Conservation (phyloP, 1,140 invertebrate genomes). For the Teleogryllus occipitalis region DNA sequence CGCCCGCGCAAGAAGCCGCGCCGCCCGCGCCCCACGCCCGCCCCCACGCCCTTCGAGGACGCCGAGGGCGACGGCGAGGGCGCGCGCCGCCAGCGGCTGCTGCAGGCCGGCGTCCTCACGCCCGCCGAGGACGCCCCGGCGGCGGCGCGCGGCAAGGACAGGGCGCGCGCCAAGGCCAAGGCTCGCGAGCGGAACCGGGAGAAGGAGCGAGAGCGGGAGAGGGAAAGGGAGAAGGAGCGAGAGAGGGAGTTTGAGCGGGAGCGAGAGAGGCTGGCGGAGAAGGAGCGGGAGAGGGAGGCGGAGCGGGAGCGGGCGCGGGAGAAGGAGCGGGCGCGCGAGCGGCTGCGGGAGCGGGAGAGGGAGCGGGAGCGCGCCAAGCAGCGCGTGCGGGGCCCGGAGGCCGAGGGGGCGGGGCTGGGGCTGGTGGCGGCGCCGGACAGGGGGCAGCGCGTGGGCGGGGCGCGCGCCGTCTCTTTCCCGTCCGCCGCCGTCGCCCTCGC, state of each 20-base stretch:
- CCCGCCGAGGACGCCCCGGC: too few relatives aligned
- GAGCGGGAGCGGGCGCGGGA: background rate
- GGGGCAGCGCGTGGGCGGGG: background rate
- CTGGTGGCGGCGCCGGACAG: background rate
- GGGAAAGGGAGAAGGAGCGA: background rate
- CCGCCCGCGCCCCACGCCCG: too few relatives aligned
- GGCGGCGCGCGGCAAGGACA: background rate
- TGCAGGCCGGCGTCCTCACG: background rate
- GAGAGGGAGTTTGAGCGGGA: background rate
- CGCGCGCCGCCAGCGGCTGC: background rate
- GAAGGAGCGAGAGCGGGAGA: background rate
- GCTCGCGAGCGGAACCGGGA: background rate
- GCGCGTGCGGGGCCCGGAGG: background rate
- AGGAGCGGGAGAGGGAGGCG: background rate
- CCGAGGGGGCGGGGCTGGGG: background rate
- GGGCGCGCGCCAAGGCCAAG: background rate
- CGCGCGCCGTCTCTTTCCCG: background rate
- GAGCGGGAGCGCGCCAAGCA: background rate
- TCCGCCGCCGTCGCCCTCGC: background rate
- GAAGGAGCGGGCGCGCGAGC: background rate
- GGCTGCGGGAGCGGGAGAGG: background rate
- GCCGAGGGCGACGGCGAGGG: background rate
- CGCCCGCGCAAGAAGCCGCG: background rate
- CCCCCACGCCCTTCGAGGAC: background rate
- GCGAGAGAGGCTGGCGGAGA: slow-evolving; percentile 6